Base-by-base conservation (phyloP, 2,888 invertebrate species). In the Eupithecia insigniata region DNA sequence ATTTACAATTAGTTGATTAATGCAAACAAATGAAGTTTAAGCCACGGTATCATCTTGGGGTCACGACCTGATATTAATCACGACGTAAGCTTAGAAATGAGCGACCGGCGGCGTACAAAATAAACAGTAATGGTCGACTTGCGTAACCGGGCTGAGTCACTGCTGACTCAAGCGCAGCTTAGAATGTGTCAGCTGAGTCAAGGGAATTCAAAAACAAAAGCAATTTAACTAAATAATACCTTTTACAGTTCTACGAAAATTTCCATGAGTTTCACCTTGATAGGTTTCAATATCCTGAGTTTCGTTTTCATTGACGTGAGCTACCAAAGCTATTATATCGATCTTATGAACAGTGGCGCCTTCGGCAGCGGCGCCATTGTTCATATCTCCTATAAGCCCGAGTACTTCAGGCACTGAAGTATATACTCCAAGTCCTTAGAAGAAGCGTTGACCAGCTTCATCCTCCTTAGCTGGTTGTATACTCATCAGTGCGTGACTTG, bases 401-500 rank as follows among this genome's bases (percentile, higher is more conserved):
- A 51, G n/a, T 39, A 16, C 8, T n/a, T n/a, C n/a, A n/a, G n/a
- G n/a, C n/a, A n/a, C n/a, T n/a, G n/a, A n/a, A n/a, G n/a, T 43
- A 39, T 1, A 1, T 39, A 16, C 43, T 43, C 7, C 3, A 43
- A 39, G 14, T 18, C 1, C 18, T 18, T 8, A 58, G 67, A 67
- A 36, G 30, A 4, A 60, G n/a, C n/a, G n/a, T 69, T 60, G 32
- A 68, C 77, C 68, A 72, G 76, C 70, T 71, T 22, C 39, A 18
- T 46, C 18, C 12, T 51, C 43, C 34, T 70, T 64, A 39, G 71
- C 73, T 69, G 66, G 51, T 64, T 46, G 71, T 72, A 74, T 77
- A 79, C 82, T 83, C 88, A 88, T 84, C 89, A 86, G 86, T 84
- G 85, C 91, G 87, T 89, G 89, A 89, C 90, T 87, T 82, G 82